Evolutionary conservation across 2,888 invertebrate genomes (phyloP).

Genomic region (Chouioia cunea): DNA sequence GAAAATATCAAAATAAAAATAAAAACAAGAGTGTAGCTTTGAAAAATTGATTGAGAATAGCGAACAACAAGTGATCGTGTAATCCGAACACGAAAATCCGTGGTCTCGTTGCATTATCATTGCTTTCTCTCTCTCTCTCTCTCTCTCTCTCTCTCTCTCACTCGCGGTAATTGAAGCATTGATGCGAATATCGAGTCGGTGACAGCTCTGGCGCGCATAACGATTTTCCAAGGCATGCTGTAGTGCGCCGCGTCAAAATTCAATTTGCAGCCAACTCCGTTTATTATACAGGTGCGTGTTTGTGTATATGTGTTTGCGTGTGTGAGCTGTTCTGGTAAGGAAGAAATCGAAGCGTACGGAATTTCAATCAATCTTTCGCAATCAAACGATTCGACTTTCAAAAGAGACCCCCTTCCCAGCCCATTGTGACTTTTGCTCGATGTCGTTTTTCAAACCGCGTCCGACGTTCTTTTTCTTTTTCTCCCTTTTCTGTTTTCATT

Average conservation of each 20-base stretch:
- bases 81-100: slow-evolving; percentile 37
- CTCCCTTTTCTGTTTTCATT: neutral
- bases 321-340: neutral
- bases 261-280: slow-evolving; percentile 21
- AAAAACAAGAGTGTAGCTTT: neutral
- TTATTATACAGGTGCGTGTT: neutral
- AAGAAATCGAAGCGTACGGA: slow-evolving; percentile 6
- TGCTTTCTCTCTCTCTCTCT: neutral
- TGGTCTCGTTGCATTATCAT: slow-evolving; percentile 27
- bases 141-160: neutral
- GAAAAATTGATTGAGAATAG: no score
- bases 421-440: neutral
- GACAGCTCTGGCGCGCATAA: slow-evolving; percentile 37
- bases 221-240: slow-evolving; percentile 20
- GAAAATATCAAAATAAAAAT: no score
- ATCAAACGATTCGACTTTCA: slow-evolving; percentile 36
- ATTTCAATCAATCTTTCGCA: slow-evolving; percentile 37
- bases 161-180: slow-evolving; percentile 35
- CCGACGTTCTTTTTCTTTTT: neutral
- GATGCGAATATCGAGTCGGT: slow-evolving; percentile 42
- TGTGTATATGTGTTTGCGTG: neutral
- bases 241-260: slow-evolving; percentile 16
- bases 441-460: neutral
- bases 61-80: slow-evolving; percentile 13
- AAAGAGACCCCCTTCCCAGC: slow-evolving; percentile 1